Evolutionary conservation across 2,113 vertebrate species (phyloP), one percentile per base, ranked within the genome.

Genomic region (Excalfactoria chinensis): DNA sequence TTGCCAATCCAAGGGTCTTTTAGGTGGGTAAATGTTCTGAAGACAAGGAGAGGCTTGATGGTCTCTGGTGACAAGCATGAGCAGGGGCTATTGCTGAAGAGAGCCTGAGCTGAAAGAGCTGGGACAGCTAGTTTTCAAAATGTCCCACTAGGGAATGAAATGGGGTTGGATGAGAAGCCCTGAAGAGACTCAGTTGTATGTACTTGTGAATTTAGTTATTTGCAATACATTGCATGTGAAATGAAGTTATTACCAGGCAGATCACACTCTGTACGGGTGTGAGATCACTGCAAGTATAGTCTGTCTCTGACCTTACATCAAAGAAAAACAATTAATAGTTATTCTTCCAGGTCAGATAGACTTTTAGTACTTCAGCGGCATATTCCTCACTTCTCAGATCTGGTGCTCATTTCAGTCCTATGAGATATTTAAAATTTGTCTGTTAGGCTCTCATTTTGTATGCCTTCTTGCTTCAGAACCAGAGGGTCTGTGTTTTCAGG

Each of bases 201-300:
- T 87, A 6, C 59, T 76, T 89, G 71, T 55, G 89, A 85, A 76
- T 49, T 76, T 51, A 13, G 35, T 91, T 88, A 89, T 83, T 93
- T 83, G 75, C 46, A 93, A 32, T 70, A 55, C 3, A 18, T 76
- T 93, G 67, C 0, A 6, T 63, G 46, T 86, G 75, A 94, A 93
- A 89, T 91, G 22, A 83, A 91, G 51, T 88, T 94, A 88, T 83
- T 94, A 63, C 19, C 64, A 85, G 34, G 75, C 64, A 86, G 46
- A 80, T 95, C 92, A 88, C 79, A 71, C 59, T 85, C 59, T 6
- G 3, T 79, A 51, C 60, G 59, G 19, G 37, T 89, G 68, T 0
- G 11, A 89, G 55, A 95, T 80, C 2, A 1, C 75, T 83, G 41
- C 30, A 85, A 82, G 34, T 76, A 67, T 63, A 79, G 19, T 28